Evolutionary conservation across 2,888 invertebrate species (phyloP), one percentile per base, ranked within the genome.

Genomic region (Pteria penguin): DNA sequence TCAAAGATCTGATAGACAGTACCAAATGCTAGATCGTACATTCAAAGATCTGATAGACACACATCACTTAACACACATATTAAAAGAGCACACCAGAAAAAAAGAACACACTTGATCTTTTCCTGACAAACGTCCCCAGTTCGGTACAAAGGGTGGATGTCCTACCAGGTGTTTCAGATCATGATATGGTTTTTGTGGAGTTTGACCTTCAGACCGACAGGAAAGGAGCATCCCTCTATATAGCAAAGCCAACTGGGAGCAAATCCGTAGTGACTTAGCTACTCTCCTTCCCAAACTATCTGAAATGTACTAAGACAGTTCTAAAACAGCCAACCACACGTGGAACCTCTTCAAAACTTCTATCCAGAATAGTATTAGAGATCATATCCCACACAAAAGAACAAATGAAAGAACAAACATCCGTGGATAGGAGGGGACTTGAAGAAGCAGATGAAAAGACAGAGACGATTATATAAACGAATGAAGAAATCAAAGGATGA

Each of bases 161-260:
- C 8, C 45, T 45, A 45, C 45, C 18, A 8, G 11, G 18, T 14
- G 45, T 45, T 45, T 18, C 18, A 45, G 18, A 45, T 45, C 45
- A 79, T 65, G 79, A 79, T 33, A 73, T 76, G 2, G 68, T 72
- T 4, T 26, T 65, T 22, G 52, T 55, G 0, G 67, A 72, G 57
- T 22, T 61, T 57, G 60, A 73, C n/a, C 14, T 62, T 4, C 29
- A 27, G 14, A 36, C 74, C 18, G 22, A 61, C 57, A 57, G 57
- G n/a, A 62, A 31, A 29, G 75, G 2, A 32, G 60, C 27, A 68
- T 69, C 8, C 73, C 70, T 18, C 73, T 77, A 24, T 77, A 74
- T 72, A 62, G 36, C 2, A 68, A 33, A 24, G 77, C 77, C 11
- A 29, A 69, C 63, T 77, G 77, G 73, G 69, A 73, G 18, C 27